Evolutionary conservation across 2,113 vertebrate species (phyloP), one percentile per base, ranked within the genome.

Genomic region (Pterophyllum scalare): DNA sequence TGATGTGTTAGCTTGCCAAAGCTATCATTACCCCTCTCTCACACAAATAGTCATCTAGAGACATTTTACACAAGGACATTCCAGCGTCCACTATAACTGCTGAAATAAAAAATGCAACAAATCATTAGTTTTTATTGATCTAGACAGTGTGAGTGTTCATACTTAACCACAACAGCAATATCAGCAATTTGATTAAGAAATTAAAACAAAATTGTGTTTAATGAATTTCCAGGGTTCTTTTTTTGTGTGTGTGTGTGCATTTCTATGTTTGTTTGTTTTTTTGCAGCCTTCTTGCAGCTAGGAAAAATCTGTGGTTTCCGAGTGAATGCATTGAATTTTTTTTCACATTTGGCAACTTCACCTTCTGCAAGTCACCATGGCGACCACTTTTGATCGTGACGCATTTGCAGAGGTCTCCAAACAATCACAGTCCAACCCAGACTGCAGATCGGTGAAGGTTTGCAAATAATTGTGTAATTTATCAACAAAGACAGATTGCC

Each of bases 1-100:
- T 87, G 79, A 89, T 85, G 79, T 82, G 83, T 87, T 90, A 76
- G 75, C 67, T 75, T 62, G 67, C 46, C 65, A 49, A 76, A 82
- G 78, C 84, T 82, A 81, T 88, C 72, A 88, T 86, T 84, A 77
- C 60, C 84, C 72, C 67, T 75, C 70, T 75, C 57, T 75, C 43
- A 22, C 79, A 64, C 64, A 82, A 78, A 87, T 12, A 85, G 61
- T 79, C 67, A 72, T 81, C 17, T 10, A 9, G 56, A 88, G 31
- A 43, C 24, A 52, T 15, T 80, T 76, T 20, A 82, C 60, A 70
- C 6, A 4, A 77, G 19, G 57, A 74, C 62, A 58, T 64, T 75
- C 64, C 79, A 87, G 40, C 79, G 58, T 90, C 43, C 77, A 33
- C 84, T 28, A 11, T 75, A 82, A 72, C 65, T 67, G 52, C 52